Percentiles rank a stretch among this genome's conserved stretches.
These are phyloP conservation scores for Hesperia comma DNA, from an alignment of 2,888 invertebrate genomes.

Conservation along the genomic window DNA sequence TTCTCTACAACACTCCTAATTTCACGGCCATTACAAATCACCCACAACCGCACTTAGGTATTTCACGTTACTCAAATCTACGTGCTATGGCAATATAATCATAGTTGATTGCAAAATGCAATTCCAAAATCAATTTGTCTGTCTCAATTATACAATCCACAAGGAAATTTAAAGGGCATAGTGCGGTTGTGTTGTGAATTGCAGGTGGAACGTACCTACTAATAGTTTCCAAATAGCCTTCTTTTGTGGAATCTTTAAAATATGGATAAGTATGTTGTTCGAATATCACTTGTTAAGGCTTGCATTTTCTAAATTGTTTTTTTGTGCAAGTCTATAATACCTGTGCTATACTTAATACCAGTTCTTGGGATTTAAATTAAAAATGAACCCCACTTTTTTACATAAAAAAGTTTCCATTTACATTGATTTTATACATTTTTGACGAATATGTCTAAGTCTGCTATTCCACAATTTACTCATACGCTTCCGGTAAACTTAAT, in stretches of 20 bases:
- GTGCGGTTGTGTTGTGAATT: slow-evolving; percentile 43
- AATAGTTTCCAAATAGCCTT: slow-evolving; percentile 48
- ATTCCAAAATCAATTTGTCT: slow-evolving; percentile 42
- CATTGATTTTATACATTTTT: too few relatives aligned
- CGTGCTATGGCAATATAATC: slow-evolving; percentile 26
- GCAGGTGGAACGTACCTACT: slow-evolving; percentile 29
- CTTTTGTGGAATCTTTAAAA: slow-evolving; percentile 44
- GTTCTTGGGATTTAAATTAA: too few relatives aligned
- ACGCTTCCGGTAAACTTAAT: neutral
- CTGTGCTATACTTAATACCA: too few relatives aligned
- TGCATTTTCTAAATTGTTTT: too few relatives aligned
- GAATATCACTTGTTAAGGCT: neutral
- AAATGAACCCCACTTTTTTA: too few relatives aligned
- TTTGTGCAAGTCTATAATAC: too few relatives aligned
- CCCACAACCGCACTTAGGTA: slow-evolving; percentile 16
- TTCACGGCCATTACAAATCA: slow-evolving; percentile 12
- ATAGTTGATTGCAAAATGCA: slow-evolving; percentile 36
- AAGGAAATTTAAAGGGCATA: slow-evolving; percentile 44
- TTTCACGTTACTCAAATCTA: slow-evolving; percentile 21
- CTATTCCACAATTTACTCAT: too few relatives aligned
- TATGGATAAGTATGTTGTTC: neutral
- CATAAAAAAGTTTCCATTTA: too few relatives aligned
- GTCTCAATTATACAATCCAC: slow-evolving; percentile 35
- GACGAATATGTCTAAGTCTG: too few relatives aligned
- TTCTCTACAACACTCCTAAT: neutral